These are phyloP conservation scores for Arremon brunneinucha DNA, from an alignment of 2,797 vertebrate species.

Conservation along the genomic window DNA sequence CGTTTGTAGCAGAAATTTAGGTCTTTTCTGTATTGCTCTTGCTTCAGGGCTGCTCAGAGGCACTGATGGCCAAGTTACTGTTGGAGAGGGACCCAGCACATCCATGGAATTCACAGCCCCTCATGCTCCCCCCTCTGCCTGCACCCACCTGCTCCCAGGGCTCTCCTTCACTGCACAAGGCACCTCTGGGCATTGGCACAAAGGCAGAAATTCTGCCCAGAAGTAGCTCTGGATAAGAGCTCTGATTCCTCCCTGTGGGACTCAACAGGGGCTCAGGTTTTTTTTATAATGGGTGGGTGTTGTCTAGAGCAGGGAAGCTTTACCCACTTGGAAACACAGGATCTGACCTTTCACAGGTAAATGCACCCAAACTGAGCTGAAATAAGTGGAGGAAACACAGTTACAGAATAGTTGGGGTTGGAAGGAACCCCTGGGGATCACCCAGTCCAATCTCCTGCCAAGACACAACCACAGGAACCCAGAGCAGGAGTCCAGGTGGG, in stretches of 20 bases:
- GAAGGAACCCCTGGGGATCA: background rate
- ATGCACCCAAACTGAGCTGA: background rate
- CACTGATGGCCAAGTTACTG: background rate
- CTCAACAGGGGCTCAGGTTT: rapidly evolving
- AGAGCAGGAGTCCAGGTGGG: background rate
- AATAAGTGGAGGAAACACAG: background rate
- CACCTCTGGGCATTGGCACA: background rate
- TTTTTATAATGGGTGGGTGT: rapidly evolving
- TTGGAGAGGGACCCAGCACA: rapidly evolving
- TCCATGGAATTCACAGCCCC: rapidly evolving
- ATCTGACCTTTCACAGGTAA: background rate
- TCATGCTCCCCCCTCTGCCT: rapidly evolving
- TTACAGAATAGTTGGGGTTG: background rate
- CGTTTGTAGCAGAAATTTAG: background rate
- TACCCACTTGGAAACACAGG: background rate
- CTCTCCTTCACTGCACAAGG: rapidly evolving
- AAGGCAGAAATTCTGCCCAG: rapidly evolving
- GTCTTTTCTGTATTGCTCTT: background rate
- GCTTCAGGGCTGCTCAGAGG: background rate
- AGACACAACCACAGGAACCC: background rate
- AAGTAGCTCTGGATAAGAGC: too few species aligned
- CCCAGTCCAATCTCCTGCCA: background rate
- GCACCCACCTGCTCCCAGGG: background rate
- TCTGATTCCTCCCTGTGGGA: rapidly evolving
- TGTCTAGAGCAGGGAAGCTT: background rate